Conservation (phyloP, 2,888 invertebrate species). For the Tuberolachnus salignus region DNA sequence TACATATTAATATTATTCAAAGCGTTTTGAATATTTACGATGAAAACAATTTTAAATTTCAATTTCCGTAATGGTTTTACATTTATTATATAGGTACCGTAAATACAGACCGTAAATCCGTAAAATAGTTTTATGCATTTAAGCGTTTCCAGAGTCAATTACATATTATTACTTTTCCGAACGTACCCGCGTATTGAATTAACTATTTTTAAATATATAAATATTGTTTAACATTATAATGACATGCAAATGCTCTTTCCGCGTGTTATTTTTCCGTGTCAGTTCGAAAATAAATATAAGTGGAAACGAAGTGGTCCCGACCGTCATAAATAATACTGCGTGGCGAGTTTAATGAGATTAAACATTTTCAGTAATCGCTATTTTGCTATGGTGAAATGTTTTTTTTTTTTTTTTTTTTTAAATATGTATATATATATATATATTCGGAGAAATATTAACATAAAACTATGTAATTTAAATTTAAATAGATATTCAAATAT, state of each 20-base stretch:
- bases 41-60: conserved; percentile 18
- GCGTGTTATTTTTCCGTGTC: background rate
- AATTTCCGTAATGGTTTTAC: conserved; percentile 20
- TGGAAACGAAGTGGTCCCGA: background rate
- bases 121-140: conserved; percentile 20
- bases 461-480: conserved; percentile 13
- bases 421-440: too few relatives aligned
- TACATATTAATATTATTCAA: conserved; percentile 30
- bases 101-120: background rate
- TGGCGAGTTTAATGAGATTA: background rate
- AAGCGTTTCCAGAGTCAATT: conserved; percentile 15
- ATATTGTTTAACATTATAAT: background rate
- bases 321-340: background rate
- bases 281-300: conserved; percentile 2
- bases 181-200: background rate
- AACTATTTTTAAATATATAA: background rate
- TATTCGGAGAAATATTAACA: too few relatives aligned
- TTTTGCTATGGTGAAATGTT: too few relatives aligned
- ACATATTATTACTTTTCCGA: background rate
- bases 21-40: conserved; percentile 32
- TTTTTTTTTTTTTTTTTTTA: too few relatives aligned
- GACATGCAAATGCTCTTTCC: background rate
- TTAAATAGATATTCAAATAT: conserved; percentile 7
- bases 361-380: too few relatives aligned
- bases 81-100: background rate